Percentiles rank a stretch among this genome's conserved stretches.
Evolutionary conservation across 2,797 vertebrate genomes (phyloP).

Genomic region (Anguilla obscura): DNA sequence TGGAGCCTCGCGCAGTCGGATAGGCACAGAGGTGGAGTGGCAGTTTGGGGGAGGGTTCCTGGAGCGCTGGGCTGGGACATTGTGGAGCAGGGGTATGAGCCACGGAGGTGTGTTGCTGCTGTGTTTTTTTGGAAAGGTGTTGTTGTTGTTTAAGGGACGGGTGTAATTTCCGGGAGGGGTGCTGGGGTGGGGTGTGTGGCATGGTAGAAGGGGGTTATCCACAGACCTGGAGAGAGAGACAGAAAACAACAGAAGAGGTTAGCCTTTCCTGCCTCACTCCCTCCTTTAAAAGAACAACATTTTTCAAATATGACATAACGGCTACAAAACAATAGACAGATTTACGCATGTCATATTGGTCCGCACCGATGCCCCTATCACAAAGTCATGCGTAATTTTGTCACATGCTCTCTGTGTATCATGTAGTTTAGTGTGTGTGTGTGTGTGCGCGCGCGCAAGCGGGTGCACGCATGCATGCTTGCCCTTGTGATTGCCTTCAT

Average conservation of each 20-base stretch:
- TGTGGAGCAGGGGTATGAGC: background rate
- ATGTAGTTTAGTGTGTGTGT: background rate
- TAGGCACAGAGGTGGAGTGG: conserved; percentile 54
- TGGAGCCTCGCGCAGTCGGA: conserved; percentile 48
- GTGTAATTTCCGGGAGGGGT: conserved; percentile 64
- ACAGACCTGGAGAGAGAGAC: conserved; percentile 68
- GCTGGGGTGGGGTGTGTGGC: conserved; percentile 61
- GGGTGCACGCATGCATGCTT: background rate
- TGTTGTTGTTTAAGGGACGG: conserved; percentile 58
- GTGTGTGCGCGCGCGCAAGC: background rate
- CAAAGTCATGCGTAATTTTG: background rate
- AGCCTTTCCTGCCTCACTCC: background rate
- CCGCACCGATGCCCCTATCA: background rate
- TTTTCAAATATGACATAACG: background rate
- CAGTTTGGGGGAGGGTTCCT: background rate
- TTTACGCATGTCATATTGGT: background rate
- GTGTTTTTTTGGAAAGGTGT: conserved; percentile 38
- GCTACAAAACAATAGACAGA: background rate
- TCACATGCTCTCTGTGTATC: background rate
- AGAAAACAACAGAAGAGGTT: background rate
- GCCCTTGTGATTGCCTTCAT: background rate
- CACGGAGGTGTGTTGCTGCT: background rate
- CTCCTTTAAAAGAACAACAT: background rate
- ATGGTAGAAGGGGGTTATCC: conserved; percentile 75
- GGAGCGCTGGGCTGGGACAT: background rate